Conservation (phyloP, 2,888 invertebrate genomes). For the Netelia melanura region DNA sequence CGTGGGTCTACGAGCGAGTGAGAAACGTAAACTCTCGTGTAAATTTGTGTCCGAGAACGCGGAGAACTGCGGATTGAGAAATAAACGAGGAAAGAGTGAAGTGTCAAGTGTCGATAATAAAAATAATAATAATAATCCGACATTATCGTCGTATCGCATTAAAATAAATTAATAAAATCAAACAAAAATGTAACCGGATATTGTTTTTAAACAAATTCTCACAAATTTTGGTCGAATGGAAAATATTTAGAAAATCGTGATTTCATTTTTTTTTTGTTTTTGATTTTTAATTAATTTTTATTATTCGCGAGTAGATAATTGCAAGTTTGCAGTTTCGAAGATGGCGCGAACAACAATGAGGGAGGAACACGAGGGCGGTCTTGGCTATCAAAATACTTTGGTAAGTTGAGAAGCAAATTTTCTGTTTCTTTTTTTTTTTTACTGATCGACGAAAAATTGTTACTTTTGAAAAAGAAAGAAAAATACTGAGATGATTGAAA, state of each 20-base stretch:
- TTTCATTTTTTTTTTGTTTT: neutral
- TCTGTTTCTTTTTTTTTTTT: neutral
- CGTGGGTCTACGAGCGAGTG: neutral
- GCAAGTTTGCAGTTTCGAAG: conserved; percentile 53
- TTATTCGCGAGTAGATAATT: neutral
- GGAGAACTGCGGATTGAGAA: conserved; percentile 19
- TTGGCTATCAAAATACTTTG: conserved; percentile 90
- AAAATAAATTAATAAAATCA: neutral
- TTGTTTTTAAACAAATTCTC: neutral
- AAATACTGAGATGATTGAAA: too few relatives aligned
- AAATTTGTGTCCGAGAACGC: neutral
- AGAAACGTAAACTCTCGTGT: neutral
- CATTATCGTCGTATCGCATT: neutral
- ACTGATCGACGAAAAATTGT: neutral
- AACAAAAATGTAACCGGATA: neutral
- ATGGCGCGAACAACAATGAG: conserved; percentile 78
- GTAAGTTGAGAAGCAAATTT: conserved; percentile 84
- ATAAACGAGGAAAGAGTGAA: conserved; percentile 38
- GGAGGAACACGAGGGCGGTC: conserved; percentile 88
- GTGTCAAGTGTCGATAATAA: conserved; percentile 10
- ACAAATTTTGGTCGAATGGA: neutral
- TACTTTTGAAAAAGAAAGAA: neutral
- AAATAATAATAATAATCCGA: neutral
- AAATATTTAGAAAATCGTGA: neutral
- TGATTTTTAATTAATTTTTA: neutral